Percentiles rank a stretch among this genome's conserved stretches.
These are phyloP conservation scores for Chauna torquata DNA, from an alignment of 2,113 vertebrate genomes.

Conservation along the genomic window DNA sequence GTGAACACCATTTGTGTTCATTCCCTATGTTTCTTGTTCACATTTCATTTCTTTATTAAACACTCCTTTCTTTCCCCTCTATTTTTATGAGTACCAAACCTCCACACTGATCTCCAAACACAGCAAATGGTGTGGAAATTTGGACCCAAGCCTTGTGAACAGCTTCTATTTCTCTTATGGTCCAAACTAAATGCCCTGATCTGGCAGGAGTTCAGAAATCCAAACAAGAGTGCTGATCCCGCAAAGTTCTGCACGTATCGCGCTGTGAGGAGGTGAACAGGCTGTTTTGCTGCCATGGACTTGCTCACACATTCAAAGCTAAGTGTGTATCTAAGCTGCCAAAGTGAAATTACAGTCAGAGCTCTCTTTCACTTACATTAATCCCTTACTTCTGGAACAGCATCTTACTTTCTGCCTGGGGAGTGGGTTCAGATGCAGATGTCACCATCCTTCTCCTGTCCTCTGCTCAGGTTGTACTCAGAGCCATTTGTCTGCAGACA, in stretches of 20 bases:
- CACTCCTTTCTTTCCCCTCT: neutral
- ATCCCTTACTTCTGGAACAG: neutral
- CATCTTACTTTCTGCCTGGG: neutral
- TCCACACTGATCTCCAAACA: slow-evolving; percentile 22
- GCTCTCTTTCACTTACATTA: neutral
- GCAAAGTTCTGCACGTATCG: neutral
- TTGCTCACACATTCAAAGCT: neutral
- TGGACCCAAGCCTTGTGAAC: slow-evolving; percentile 32
- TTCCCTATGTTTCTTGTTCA: neutral
- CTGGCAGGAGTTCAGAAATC: slow-evolving; percentile 39
- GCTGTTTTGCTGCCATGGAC: neutral
- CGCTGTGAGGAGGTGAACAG: neutral
- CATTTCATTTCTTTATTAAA: slow-evolving; percentile 30
- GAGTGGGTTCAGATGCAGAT: neutral
- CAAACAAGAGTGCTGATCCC: slow-evolving; percentile 33
- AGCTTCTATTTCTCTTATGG: slow-evolving; percentile 13
- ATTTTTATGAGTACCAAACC: slow-evolving; percentile 25
- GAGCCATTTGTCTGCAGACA: neutral
- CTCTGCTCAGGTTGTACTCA: neutral
- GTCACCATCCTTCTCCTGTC: neutral
- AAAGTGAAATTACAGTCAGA: slow-evolving; percentile 44
- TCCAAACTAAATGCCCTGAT: slow-evolving; percentile 60
- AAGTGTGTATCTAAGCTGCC: neutral
- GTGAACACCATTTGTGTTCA: neutral
- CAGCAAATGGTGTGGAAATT: slow-evolving; percentile 55